A percentile compares a stretch with the other conserved stretches of the same genome.
Evolutionary conservation across 2,797 vertebrate species (phyloP).

Genomic region (Otolemur crassicaudatus): DNA sequence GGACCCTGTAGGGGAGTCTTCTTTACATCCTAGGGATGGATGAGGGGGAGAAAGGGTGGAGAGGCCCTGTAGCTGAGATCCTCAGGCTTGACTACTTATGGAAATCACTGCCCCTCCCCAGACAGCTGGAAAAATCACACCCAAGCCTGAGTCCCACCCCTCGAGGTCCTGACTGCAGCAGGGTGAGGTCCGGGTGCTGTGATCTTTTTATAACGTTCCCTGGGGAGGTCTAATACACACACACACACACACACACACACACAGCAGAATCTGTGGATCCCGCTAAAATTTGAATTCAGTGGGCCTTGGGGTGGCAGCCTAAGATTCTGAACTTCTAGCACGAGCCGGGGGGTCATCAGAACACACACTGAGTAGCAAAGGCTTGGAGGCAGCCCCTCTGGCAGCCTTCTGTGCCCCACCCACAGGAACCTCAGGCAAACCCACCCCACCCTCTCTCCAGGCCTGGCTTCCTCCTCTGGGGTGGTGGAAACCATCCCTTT

Average conservation of each 20-base stretch:
- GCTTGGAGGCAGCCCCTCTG: background rate
- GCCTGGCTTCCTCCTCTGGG: background rate
- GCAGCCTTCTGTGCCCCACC: too few relatives aligned
- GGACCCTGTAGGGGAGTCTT: background rate
- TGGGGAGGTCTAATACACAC: background rate
- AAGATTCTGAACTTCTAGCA: background rate
- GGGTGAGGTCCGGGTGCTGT: background rate
- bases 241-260: too few relatives aligned
- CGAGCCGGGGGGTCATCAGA: background rate
- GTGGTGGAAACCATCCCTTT: background rate
- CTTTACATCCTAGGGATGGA: background rate
- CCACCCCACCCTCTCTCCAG: background rate
- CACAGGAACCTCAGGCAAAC: background rate
- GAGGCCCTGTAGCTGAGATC: background rate
- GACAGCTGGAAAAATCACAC: background rate
- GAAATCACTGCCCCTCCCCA: rapidly evolving
- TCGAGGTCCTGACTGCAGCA: background rate
- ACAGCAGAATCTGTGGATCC: background rate
- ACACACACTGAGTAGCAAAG: background rate
- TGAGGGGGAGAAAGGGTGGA: too few relatives aligned
- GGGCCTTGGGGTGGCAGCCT: too few relatives aligned
- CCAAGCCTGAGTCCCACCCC: background rate
- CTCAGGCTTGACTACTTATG: background rate
- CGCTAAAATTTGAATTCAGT: background rate
- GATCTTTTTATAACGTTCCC: background rate